Conservation (phyloP, 2,797 vertebrate genomes). For the Lepidocolaptes lacrymiger region DNA sequence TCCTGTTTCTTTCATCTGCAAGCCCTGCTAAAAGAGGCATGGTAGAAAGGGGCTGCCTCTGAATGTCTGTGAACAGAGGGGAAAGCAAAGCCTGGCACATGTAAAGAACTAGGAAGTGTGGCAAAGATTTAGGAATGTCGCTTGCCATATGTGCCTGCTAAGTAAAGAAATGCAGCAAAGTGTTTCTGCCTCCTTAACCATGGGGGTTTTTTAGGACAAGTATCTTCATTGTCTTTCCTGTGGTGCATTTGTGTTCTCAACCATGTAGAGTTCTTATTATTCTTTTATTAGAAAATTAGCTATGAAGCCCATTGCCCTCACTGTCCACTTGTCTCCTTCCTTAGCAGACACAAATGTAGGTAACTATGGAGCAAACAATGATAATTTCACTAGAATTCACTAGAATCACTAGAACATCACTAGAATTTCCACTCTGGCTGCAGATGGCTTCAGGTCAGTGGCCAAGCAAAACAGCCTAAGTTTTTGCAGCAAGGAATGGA, state of each 20-base stretch:
- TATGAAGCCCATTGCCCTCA: background rate
- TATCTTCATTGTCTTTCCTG: background rate
- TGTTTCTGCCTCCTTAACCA: background rate
- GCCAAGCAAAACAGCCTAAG: background rate
- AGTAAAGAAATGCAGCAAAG: background rate
- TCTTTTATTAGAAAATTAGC: background rate
- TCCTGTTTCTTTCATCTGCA: background rate
- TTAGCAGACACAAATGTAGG: background rate
- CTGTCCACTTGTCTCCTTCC: background rate
- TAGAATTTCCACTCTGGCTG: background rate
- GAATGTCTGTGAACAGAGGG: background rate
- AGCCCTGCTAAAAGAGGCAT: background rate
- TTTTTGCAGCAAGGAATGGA: background rate
- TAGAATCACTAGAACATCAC: background rate
- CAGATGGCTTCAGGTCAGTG: background rate
- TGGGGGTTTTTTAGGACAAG: background rate
- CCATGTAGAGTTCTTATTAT: background rate
- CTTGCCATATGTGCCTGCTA: background rate
- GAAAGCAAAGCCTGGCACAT: background rate
- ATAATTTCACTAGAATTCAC: background rate
- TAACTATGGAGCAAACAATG: background rate
- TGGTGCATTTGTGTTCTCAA: background rate
- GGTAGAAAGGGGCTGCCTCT: background rate
- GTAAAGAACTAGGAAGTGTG: background rate
- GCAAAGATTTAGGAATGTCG: background rate